Conservation (phyloP, 2,888 invertebrate species). For the Idaea aversata region DNA sequence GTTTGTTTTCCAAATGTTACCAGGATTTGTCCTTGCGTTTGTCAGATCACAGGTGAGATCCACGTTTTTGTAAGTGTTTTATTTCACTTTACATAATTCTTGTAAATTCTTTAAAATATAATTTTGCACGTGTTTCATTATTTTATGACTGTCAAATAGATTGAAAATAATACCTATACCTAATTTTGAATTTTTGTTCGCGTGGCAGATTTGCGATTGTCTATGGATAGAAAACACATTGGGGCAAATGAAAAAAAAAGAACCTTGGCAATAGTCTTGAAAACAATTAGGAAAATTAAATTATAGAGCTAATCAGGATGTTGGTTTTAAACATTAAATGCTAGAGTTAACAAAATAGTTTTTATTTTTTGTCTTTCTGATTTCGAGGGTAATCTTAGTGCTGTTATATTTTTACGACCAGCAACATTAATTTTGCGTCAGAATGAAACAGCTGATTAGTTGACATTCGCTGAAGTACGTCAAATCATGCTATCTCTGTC, state of each 20-base stretch:
- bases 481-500: conserved; percentile 2
- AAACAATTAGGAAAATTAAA: not conserved
- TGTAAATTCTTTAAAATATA: conserved; percentile 21
- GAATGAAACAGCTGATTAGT: conserved; percentile 8
- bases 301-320: not conserved
- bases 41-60: conserved; percentile 13
- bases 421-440: not conserved
- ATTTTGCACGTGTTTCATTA: conserved; percentile 47
- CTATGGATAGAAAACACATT: conserved; percentile 37
- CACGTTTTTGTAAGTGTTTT: conserved; percentile 9
- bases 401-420: not conserved
- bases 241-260: conserved; percentile 7
- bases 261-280: not conserved
- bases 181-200: conserved; percentile 51
- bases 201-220: conserved; percentile 58
- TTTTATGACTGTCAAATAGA: conserved; percentile 51
- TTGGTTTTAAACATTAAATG: not conserved
- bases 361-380: not conserved
- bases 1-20: conserved; percentile 76
- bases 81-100: conserved; percentile 32
- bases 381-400: not conserved
- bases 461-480: not conserved
- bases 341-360: not conserved
- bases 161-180: conserved; percentile 30
- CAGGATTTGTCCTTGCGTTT: conserved; percentile 53